Evolutionary conservation across 2,888 invertebrate species (phyloP).

Genomic region (Archaeoteleia sp.): DNA sequence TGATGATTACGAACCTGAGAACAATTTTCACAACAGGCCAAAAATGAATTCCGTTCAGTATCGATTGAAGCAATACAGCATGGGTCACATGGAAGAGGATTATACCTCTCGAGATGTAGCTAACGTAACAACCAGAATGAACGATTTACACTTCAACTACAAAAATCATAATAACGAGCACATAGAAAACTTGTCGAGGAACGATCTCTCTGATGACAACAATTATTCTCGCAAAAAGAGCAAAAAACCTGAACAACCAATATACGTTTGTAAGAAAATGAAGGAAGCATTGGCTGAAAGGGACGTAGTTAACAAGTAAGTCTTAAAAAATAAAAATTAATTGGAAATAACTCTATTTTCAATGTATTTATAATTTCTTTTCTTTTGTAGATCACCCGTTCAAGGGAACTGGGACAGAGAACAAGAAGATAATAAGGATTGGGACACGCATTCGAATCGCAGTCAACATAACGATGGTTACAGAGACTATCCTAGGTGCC

Average conservation of each 20-base stretch:
- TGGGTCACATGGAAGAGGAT: conserved; percentile 56
- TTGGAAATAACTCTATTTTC: no score
- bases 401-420: conserved; percentile 62
- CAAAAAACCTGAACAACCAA: conserved; percentile 78
- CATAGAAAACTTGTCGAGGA: conserved; percentile 58
- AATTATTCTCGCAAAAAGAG: conserved; percentile 65
- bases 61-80: conserved; percentile 64
- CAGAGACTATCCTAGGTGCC: conserved; percentile 59
- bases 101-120: conserved; percentile 64
- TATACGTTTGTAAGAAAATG: conserved; percentile 77
- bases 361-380: background rate
- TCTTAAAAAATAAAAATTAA: conserved; percentile 2
- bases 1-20: conserved; percentile 77
- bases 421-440: conserved; percentile 64
- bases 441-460: conserved; percentile 68
- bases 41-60: conserved; percentile 66
- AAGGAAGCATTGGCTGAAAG: conserved; percentile 74
- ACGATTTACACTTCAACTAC: conserved; percentile 64
- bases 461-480: conserved; percentile 64
- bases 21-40: conserved; percentile 61
- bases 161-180: conserved; percentile 65
- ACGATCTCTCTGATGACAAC: conserved; percentile 58
- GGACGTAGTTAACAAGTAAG: conserved; percentile 69
- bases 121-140: conserved; percentile 64
- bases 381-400: conserved; percentile 56